Conservation (phyloP, 2,113 vertebrate species). For the Argyrosomus japonicus region DNA sequence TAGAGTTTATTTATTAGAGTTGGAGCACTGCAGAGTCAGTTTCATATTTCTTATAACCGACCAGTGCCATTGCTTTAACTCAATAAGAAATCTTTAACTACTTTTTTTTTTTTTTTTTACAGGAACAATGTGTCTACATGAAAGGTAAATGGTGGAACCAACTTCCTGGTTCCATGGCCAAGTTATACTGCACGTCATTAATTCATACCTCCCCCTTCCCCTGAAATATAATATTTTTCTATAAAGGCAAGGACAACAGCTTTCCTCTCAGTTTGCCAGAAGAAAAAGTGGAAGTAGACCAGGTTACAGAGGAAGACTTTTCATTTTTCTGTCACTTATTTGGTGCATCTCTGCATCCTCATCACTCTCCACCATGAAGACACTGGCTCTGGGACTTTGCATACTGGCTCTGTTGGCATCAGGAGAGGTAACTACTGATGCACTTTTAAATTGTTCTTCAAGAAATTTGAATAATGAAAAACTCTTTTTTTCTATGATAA, state of each 20-base stretch:
- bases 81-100: background rate
- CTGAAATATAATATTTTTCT: background rate
- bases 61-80: background rate
- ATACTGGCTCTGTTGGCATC: constrained; percentile 49
- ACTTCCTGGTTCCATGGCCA: constrained; percentile 35
- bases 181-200: constrained; percentile 12
- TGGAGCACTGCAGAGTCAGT: too few species aligned
- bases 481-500: background rate
- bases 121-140: background rate
- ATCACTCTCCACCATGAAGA: constrained; percentile 53
- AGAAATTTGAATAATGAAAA: too few species aligned
- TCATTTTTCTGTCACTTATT: background rate
- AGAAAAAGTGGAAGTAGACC: background rate
- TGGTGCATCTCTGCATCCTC: background rate
- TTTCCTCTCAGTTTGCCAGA: background rate
- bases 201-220: background rate
- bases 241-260: constrained; percentile 39
- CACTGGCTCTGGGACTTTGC: constrained; percentile 29
- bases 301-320: background rate
- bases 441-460: background rate
- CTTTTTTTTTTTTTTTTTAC: background rate
- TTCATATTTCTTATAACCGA: background rate
- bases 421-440: constrained; percentile 47
- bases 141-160: background rate
- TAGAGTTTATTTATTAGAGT: background rate